These are phyloP conservation scores for Gallirallus australis DNA, from an alignment of 2,797 vertebrate genomes.

Conservation along the genomic window DNA sequence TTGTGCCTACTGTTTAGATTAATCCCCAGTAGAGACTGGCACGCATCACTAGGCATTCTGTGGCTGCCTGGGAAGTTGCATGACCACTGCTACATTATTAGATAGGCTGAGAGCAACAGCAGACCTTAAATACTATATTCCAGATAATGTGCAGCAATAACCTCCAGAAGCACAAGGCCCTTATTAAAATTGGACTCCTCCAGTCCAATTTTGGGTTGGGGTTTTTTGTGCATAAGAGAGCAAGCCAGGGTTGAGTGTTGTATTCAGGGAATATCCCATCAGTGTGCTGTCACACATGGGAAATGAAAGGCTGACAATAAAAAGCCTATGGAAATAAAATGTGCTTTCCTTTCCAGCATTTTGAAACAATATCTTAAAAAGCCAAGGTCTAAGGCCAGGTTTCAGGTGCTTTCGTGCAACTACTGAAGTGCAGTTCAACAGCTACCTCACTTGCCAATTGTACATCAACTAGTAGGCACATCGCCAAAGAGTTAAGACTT, in stretches of 20 bases:
- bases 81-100: neutral
- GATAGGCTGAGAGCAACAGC: neutral
- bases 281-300: neutral
- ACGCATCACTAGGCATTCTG: neutral
- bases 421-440: neutral
- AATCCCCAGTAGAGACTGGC: neutral
- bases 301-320: neutral
- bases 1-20: neutral
- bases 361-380: neutral
- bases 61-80: rapidly evolving
- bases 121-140: neutral
- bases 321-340: rapidly evolving
- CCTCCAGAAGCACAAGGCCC: neutral
- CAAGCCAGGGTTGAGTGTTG: neutral
- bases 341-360: neutral
- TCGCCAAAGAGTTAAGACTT: neutral
- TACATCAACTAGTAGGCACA: neutral
- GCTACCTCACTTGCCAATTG: neutral
- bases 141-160: neutral
- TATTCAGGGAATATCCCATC: neutral
- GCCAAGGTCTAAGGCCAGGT: neutral
- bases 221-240: neutral
- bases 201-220: no score
- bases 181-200: neutral
- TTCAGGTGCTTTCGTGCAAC: neutral